These are phyloP conservation scores for Patella vulgata DNA, from an alignment of 1,140 invertebrate species.

Conservation along the genomic window DNA sequence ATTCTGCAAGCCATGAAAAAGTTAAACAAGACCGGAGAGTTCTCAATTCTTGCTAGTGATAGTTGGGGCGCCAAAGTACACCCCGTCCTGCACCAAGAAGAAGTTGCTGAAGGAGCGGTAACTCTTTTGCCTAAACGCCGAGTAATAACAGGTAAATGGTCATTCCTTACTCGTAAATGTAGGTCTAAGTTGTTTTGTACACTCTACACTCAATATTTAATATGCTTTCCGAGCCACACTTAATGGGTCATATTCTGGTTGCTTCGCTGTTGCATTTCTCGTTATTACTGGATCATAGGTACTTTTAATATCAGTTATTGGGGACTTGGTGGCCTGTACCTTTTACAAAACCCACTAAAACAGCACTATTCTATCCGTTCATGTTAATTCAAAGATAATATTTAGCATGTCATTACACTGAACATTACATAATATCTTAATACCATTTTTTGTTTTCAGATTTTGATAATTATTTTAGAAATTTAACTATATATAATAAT, in stretches of 20 bases:
- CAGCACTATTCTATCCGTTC: too few relatives aligned
- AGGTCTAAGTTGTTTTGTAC: background rate
- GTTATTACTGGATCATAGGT: too few relatives aligned
- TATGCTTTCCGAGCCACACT: background rate
- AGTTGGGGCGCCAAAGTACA: slow-evolving; percentile 83
- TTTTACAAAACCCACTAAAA: too few relatives aligned
- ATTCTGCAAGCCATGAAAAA: slow-evolving; percentile 68
- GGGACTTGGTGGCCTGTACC: too few relatives aligned
- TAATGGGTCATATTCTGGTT: background rate
- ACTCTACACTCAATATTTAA: background rate
- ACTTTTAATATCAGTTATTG: too few relatives aligned
- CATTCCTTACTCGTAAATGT: too few relatives aligned
- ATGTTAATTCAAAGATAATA: too few relatives aligned
- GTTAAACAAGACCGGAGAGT: slow-evolving; percentile 62
- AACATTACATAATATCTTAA: too few relatives aligned
- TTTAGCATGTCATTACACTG: too few relatives aligned
- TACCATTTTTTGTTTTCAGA: slow-evolving; percentile 67
- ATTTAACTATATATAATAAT: slow-evolving; percentile 38
- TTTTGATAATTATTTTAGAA: slow-evolving; percentile 65
- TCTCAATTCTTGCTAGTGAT: slow-evolving; percentile 82
- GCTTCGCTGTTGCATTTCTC: too few relatives aligned
- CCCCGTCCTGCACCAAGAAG: slow-evolving; percentile 76
- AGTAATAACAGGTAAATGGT: slow-evolving; percentile 53
- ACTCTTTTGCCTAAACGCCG: slow-evolving; percentile 75
- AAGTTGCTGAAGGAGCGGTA: slow-evolving; percentile 80